Evolutionary conservation across 2,113 vertebrate species (phyloP), one percentile per base, ranked within the genome.

Genomic region (Periophthalmus modestus): DNA sequence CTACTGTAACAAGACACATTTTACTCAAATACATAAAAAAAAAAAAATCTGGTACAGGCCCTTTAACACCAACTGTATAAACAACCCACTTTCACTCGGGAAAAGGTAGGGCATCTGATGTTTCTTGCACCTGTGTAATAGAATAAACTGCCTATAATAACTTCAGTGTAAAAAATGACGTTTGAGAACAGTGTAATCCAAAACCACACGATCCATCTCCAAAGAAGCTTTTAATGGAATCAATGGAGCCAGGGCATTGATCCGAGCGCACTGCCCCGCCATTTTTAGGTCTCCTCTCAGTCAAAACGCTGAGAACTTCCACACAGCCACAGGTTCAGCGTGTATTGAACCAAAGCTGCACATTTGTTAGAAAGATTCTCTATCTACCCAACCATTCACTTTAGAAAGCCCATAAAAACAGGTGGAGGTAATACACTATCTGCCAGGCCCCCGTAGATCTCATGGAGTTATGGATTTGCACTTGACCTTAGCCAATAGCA

Each of bases 151-250:
- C 75, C 57, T 59, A 15, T 59, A 19, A 80, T 88, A 91, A 89
- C 89, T 84, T 62, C 80, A 80, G 77, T 66, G 85, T 80, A 88
- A 82, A 88, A 87, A 89, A 89, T 72, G 75, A 89, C 86, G 87
- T 83, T 83, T 43, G 87, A 7, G 82, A 81, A 82, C 75, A 76
- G 79, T 88, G 90, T 91, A 92, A 92, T 91, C 85, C 79, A 78
- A 90, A 82, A 83, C 87, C 74, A 81, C 82, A 88, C 87, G 91
- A 93, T 93, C 92, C 92, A 92, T 93, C 90, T 93, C 87, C 88
- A 93, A 93, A 93, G 92, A 92, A 88, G 86, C 91, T 93, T 91
- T 92, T 93, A 93, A 93, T 92, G 92, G 88, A 93, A 93, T 93
- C 92, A 91, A 93, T 93, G 90, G 85, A 87, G 87, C 91, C 85